Evolutionary conservation across 2,888 invertebrate genomes (phyloP).

Genomic region (Kryphioiulus occultus): DNA sequence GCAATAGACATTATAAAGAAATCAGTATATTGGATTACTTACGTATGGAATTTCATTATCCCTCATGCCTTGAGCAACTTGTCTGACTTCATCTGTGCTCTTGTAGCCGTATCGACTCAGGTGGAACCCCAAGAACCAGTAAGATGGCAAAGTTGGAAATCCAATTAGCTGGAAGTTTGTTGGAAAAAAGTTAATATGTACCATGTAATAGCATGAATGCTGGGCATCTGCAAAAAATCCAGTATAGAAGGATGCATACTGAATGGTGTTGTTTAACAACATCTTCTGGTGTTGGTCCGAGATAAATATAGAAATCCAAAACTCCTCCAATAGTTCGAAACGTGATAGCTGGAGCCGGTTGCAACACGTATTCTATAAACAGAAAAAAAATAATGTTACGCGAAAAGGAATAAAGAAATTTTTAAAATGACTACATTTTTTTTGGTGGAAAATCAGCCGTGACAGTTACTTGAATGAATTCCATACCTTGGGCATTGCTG

Average conservation of each 20-base stretch:
- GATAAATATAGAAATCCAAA: conserved; percentile 78
- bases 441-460: no score
- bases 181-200: no score
- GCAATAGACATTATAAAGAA: no score
- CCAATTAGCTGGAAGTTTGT: conserved; percentile 72
- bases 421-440: no score
- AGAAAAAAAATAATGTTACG: background rate
- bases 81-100: conserved; percentile 55
- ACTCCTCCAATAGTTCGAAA: conserved; percentile 84
- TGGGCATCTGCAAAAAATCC: no score
- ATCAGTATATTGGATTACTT: conserved; percentile 52
- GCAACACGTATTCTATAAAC: conserved; percentile 77
- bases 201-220: background rate
- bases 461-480: no score
- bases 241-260: background rate
- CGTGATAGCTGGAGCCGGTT: conserved; percentile 81
- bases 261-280: conserved; percentile 74
- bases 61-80: conserved; percentile 59
- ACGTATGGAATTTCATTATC: conserved; percentile 62
- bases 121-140: conserved; percentile 89
- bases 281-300: conserved; percentile 74
- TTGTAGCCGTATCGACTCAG: conserved; percentile 71
- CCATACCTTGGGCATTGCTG: conserved; percentile 53
- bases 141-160: conserved; percentile 81
- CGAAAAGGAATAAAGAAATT: background rate